These are phyloP conservation scores for Tupaia tana DNA, from an alignment of 2,113 vertebrate genomes.

Conservation along the genomic window DNA sequence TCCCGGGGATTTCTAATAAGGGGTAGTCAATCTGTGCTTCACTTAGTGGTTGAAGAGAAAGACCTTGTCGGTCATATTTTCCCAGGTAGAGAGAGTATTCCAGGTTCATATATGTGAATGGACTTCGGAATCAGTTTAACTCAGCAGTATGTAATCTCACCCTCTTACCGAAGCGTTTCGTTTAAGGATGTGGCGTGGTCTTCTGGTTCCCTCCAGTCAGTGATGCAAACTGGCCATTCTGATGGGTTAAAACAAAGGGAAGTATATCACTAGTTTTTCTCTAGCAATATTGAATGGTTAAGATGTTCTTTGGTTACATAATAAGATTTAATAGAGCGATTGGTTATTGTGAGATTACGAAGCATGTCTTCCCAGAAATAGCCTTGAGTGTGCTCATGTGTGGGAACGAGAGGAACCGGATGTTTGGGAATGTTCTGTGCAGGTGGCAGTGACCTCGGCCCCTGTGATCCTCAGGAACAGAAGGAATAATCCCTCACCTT, in stretches of 20 bases:
- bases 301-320: constrained; percentile 13
- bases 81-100: neutral
- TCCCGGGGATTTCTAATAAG: no score
- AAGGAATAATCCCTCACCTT: neutral
- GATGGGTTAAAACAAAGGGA: constrained; percentile 27
- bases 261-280: constrained; percentile 11
- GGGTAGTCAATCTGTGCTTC: neutral
- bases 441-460: neutral
- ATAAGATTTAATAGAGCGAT: neutral
- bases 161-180: neutral
- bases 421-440: neutral
- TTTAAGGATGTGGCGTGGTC: neutral
- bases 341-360: constrained; percentile 30
- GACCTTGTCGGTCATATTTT: neutral
- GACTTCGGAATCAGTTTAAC: constrained; percentile 19
- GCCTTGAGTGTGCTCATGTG: neutral
- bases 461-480: neutral
- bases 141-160: neutral
- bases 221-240: neutral
- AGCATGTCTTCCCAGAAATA: constrained; percentile 9
- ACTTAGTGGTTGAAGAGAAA: neutral
- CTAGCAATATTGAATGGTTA: constrained; percentile 28
- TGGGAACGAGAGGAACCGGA: neutral
- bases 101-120: neutral
- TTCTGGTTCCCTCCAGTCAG: neutral